phyloP scores from a whole-genome alignment of 2,113 vertebrate genomes.

The Grammomys surdaster region DNA sequence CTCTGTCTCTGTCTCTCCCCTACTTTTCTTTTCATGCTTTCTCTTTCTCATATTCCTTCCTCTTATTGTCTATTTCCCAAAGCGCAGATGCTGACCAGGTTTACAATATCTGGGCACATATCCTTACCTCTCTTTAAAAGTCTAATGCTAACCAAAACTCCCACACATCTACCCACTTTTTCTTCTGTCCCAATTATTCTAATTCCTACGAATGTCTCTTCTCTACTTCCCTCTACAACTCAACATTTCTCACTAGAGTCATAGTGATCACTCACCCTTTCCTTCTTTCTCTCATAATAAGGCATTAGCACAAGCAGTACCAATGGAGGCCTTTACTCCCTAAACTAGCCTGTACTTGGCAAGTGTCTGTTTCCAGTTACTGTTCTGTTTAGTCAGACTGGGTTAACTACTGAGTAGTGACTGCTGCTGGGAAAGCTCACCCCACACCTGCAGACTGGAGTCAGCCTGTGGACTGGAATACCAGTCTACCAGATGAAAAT shows the following conservation, averaged over 20 bases:
- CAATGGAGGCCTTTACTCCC: background rate
- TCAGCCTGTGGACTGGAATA: background rate
- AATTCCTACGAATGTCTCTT: background rate
- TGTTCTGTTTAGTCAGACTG: background rate
- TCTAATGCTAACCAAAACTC: background rate
- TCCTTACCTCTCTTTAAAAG: background rate
- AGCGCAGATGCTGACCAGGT: background rate
- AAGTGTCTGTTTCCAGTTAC: background rate
- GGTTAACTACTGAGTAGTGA: background rate
- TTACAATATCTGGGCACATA: background rate
- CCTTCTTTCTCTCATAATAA: background rate
- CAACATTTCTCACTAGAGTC: background rate
- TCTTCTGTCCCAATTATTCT: background rate
- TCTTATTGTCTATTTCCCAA: background rate
- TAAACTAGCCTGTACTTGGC: background rate
- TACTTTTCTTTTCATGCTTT: background rate
- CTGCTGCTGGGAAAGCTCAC: background rate
- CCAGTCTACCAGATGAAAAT: background rate
- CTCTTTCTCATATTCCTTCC: background rate
- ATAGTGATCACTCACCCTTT: background rate
- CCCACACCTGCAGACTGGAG: background rate
- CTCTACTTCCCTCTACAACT: background rate
- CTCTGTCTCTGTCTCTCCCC: background rate
- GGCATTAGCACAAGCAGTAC: background rate
- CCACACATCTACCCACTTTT: background rate